Percentiles rank a stretch among this genome's conserved stretches.
Conservation (phyloP, 2,888 invertebrate species). For the Cancer borealis region DNA sequence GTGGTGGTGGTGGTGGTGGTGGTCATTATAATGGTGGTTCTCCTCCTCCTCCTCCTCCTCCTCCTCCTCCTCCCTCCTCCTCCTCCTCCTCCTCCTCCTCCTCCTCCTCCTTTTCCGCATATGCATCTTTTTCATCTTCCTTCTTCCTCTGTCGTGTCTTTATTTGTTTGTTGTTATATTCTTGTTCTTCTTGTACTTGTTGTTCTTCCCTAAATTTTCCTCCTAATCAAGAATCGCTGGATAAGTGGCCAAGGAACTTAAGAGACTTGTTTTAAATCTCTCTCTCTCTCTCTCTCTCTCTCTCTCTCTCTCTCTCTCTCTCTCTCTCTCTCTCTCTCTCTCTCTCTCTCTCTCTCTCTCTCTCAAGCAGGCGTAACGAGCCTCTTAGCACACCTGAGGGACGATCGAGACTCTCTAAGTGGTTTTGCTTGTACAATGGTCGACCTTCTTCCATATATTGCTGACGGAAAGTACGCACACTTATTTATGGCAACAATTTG, state of each 20-base stretch:
- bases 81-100: background rate
- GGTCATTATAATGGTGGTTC: background rate
- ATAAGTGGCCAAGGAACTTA: too few species aligned
- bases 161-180: background rate
- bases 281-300: too few species aligned
- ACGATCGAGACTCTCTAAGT: background rate
- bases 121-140: background rate
- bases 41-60: background rate
- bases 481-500: too few species aligned
- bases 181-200: background rate
- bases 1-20: background rate
- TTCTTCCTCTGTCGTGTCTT: background rate
- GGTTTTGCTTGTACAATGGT: background rate
- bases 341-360: conserved; percentile 1
- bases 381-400: background rate
- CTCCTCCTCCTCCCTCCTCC: background rate
- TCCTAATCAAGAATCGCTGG: too few species aligned
- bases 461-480: background rate
- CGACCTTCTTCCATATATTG: background rate
- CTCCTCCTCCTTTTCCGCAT: background rate
- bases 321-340: conserved; percentile 12
- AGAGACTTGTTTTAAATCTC: too few species aligned
- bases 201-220: too few species aligned
- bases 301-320: too few species aligned
- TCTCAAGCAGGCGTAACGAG: background rate